These are phyloP conservation scores for Diceros bicornis DNA, from an alignment of 2,797 vertebrate species.

Conservation along the genomic window DNA sequence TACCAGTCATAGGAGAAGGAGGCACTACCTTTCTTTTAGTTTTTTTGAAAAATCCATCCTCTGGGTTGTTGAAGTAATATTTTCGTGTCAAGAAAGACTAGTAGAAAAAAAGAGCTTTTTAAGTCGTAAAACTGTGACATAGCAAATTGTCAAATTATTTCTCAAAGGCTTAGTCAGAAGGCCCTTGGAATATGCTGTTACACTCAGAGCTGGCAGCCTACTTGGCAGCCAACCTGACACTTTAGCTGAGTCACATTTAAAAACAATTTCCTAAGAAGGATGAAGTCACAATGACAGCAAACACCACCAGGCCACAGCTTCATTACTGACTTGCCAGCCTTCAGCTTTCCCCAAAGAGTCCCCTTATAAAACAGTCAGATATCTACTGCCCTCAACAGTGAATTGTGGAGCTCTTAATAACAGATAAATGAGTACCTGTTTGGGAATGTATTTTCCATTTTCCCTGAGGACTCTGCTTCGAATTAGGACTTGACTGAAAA, in stretches of 20 bases:
- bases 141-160: conserved; percentile 18
- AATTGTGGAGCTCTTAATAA: conserved; percentile 42
- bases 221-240: conserved; percentile 67
- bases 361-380: conserved; percentile 61
- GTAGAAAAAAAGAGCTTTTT: conserved; percentile 78
- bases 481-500: conserved; percentile 97
- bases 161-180: conserved; percentile 8
- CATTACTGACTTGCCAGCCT: neutral
- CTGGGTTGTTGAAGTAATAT: conserved; percentile 99
- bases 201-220: conserved; percentile 16
- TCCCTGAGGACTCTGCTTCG: conserved; percentile 99
- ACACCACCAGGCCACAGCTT: conserved; percentile 26
- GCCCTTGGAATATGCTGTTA: neutral
- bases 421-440: conserved; percentile 92
- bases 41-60: conserved; percentile 99
- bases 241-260: conserved; percentile 75
- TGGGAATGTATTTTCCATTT: conserved; percentile 99
- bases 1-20: conserved; percentile 99
- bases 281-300: conserved; percentile 59
- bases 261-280: conserved; percentile 72
- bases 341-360: conserved; percentile 4
- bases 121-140: conserved; percentile 65
- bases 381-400: conserved; percentile 6
- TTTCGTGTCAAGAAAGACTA: conserved; percentile 99
- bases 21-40: conserved; percentile 99